Conservation (phyloP, 2,888 invertebrate species). For the Nyleta sp. region DNA sequence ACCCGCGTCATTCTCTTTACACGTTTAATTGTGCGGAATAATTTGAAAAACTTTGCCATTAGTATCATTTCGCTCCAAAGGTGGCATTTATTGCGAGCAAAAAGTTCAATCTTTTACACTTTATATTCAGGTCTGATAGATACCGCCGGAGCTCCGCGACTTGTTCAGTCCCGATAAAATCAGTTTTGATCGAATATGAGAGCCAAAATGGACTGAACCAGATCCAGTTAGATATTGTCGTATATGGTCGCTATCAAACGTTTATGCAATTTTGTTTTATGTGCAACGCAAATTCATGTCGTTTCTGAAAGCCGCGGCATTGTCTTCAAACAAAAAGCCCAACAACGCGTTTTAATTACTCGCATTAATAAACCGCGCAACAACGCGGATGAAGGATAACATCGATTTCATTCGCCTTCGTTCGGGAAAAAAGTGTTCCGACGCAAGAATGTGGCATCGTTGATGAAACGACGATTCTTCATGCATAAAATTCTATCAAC, state of each 20-base stretch:
- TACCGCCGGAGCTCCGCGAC: constrained; percentile 25
- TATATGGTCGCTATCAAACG: constrained; percentile 30
- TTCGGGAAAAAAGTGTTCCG: too few species aligned
- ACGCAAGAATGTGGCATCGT: too few species aligned
- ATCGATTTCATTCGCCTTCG: constrained; percentile 13
- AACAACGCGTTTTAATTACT: constrained; percentile 26
- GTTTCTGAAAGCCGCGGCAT: constrained; percentile 15
- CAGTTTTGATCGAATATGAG: constrained; percentile 54
- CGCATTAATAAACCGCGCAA: constrained; percentile 21
- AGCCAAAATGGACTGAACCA: constrained; percentile 38
- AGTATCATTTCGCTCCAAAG: constrained; percentile 17
- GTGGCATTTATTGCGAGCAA: constrained; percentile 43
- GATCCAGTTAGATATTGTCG: constrained; percentile 42
- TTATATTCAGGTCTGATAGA: constrained; percentile 35
- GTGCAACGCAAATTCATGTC: constrained; percentile 10
- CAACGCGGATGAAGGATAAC: constrained; percentile 4
- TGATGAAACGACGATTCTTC: too few species aligned
- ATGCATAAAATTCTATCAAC: too few species aligned
- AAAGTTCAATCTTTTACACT: constrained; percentile 40
- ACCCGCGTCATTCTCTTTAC: background rate
- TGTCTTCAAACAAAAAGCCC: constrained; percentile 20
- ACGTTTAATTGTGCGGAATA: constrained; percentile 2
- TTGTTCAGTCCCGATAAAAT: constrained; percentile 45
- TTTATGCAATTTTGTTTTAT: constrained; percentile 49
- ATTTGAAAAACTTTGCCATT: constrained; percentile 2